These are phyloP conservation scores for Formica aserva DNA, from an alignment of 2,888 invertebrate species.

Conservation along the genomic window DNA sequence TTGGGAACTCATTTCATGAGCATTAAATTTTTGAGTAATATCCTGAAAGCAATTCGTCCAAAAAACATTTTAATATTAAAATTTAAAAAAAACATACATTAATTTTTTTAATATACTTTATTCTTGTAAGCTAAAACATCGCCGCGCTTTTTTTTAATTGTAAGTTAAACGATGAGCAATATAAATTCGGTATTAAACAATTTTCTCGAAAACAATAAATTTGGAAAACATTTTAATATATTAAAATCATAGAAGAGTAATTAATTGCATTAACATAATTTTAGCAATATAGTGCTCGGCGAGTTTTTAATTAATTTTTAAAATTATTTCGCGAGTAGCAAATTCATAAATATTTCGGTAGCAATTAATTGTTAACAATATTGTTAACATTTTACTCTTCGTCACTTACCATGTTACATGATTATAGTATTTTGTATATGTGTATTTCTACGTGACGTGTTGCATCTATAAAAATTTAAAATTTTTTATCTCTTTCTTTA, in stretches of 20 bases:
- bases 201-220: background rate
- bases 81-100: background rate
- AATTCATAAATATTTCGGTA: background rate
- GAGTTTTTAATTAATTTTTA: conserved; percentile 5
- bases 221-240: background rate
- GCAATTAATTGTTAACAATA: background rate
- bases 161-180: background rate
- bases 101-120: background rate
- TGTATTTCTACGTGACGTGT: background rate
- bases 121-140: background rate
- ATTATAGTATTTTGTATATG: background rate
- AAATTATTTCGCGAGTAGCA: background rate
- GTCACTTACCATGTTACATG: background rate
- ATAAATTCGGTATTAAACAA: background rate
- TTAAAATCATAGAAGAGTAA: background rate
- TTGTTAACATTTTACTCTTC: background rate
- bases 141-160: background rate
- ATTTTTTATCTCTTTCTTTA: background rate
- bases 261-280: background rate
- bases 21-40: background rate
- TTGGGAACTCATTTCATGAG: background rate
- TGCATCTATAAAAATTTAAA: background rate
- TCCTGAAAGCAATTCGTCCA: background rate
- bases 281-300: background rate
- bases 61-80: background rate